Conservation (phyloP, 2,113 vertebrate genomes). For the Zootoca vivipara region DNA sequence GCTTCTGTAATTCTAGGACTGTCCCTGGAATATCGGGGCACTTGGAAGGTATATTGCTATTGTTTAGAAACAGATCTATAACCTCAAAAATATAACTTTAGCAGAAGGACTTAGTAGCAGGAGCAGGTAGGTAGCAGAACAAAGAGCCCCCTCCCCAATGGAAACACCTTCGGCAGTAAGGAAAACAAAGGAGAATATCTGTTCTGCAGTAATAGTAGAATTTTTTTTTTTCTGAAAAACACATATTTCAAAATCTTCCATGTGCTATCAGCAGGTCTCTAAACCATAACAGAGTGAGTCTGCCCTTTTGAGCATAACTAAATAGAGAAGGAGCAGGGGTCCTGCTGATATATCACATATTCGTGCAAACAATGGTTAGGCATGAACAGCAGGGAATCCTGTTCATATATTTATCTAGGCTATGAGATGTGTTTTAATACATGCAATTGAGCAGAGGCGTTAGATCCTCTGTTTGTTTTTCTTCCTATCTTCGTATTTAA, state of each 20-base stretch:
- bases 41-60: too few species aligned
- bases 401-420: slow-evolving; percentile 30
- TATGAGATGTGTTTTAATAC: slow-evolving; percentile 23
- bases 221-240: background rate
- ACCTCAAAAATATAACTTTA: background rate
- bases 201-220: background rate
- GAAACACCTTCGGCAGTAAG: background rate
- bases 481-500: background rate
- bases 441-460: slow-evolving; percentile 31
- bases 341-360: slow-evolving; percentile 21
- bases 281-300: background rate
- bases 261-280: background rate
- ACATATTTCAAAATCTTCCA: slow-evolving; percentile 6
- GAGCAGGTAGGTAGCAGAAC: background rate
- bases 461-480: background rate
- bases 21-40: too few species aligned
- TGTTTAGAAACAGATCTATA: background rate
- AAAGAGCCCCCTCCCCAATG: background rate
- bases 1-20: too few species aligned
- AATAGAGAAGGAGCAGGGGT: slow-evolving; percentile 10
- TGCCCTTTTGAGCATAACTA: background rate
- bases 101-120: background rate
- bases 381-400: slow-evolving; percentile 28
- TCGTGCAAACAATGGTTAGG: slow-evolving; percentile 22
- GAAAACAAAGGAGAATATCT: background rate